These are phyloP conservation scores for Tenebrio molitor DNA, from an alignment of 1,140 invertebrate genomes.

Conservation along the genomic window DNA sequence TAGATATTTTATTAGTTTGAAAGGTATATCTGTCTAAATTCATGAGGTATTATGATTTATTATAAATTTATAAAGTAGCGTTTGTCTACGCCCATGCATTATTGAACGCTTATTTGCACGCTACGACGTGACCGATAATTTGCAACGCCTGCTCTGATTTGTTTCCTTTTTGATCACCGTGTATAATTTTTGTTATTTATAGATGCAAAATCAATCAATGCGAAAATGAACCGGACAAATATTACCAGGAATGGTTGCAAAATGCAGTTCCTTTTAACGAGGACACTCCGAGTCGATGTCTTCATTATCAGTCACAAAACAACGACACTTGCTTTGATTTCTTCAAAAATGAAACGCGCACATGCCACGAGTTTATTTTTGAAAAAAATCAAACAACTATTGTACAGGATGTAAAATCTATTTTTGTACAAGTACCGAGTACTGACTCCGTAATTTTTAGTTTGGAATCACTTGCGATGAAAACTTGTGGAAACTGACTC, in stretches of 20 bases:
- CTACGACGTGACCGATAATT: no score
- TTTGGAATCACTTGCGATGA: conserved; percentile 70
- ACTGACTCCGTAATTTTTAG: conserved; percentile 65
- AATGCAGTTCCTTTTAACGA: conserved; percentile 42
- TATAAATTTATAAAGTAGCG: no score
- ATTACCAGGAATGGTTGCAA: conserved; percentile 32
- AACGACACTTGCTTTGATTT: conserved; percentile 15
- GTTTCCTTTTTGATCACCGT: no score
- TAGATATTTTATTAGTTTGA: no score
- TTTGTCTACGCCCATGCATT: no score
- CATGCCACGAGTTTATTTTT: conserved; percentile 39
- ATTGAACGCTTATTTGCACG: no score
- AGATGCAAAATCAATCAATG: conserved; percentile 47
- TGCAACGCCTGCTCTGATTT: no score
- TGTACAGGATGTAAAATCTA: conserved; percentile 42
- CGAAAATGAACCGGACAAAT: conserved; percentile 18
- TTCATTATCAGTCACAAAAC: conserved; percentile 18
- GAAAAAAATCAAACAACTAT: conserved; percentile 41
- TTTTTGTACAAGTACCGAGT: no score
- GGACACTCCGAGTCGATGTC: conserved; percentile 38
- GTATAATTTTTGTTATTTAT: no score
- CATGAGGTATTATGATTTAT: no score
- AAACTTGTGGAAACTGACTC: conserved; percentile 77
- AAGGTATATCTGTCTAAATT: no score
- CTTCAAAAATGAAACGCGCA: conserved; percentile 11